A percentile compares a stretch with the other conserved stretches of the same genome.
Evolutionary conservation across 2,888 invertebrate species (phyloP).

Genomic region (Drosophila kuntzei): DNA sequence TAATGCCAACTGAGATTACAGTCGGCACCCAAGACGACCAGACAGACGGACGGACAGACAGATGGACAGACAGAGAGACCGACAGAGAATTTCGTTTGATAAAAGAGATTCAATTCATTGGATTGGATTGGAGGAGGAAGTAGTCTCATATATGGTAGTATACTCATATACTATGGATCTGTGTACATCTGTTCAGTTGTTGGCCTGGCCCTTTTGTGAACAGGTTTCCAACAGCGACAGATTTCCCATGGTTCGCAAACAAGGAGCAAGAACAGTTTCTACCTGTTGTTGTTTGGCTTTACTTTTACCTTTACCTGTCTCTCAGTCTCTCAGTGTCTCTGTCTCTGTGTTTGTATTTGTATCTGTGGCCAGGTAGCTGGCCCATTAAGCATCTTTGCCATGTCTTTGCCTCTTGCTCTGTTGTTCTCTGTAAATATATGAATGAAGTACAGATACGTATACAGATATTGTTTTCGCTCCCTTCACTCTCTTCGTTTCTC

Average conservation of each 20-base stretch:
- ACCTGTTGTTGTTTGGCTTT: slow-evolving; percentile 62
- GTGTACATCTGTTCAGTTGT: slow-evolving; percentile 67
- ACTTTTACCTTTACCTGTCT: slow-evolving; percentile 52
- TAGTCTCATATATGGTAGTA: slow-evolving; percentile 40
- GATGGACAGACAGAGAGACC: slow-evolving; percentile 6
- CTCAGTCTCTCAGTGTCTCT: slow-evolving; percentile 18
- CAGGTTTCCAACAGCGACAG: slow-evolving; percentile 73
- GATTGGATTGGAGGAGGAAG: slow-evolving; percentile 34
- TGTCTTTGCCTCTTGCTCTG: slow-evolving; percentile 11
- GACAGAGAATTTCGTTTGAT: slow-evolving; percentile 39
- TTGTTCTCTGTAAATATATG: slow-evolving; percentile 60
- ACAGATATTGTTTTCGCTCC: slow-evolving; percentile 35
- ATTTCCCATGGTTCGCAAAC: slow-evolving; percentile 78
- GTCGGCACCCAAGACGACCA: slow-evolving; percentile 37
- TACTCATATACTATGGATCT: slow-evolving; percentile 28
- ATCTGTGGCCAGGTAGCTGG: slow-evolving; percentile 48
- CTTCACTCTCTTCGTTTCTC: background rate
- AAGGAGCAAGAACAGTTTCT: slow-evolving; percentile 57
- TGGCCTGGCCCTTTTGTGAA: slow-evolving; percentile 58
- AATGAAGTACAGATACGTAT: slow-evolving; percentile 72
- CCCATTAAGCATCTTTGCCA: slow-evolving; percentile 72
- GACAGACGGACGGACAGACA: slow-evolving; percentile 7
- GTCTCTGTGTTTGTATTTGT: slow-evolving; percentile 24
- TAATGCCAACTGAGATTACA: slow-evolving; percentile 53
- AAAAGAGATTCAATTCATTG: slow-evolving; percentile 76